Conservation (phyloP, 2,113 vertebrate genomes). For the Nyctereutes procyonoides region DNA sequence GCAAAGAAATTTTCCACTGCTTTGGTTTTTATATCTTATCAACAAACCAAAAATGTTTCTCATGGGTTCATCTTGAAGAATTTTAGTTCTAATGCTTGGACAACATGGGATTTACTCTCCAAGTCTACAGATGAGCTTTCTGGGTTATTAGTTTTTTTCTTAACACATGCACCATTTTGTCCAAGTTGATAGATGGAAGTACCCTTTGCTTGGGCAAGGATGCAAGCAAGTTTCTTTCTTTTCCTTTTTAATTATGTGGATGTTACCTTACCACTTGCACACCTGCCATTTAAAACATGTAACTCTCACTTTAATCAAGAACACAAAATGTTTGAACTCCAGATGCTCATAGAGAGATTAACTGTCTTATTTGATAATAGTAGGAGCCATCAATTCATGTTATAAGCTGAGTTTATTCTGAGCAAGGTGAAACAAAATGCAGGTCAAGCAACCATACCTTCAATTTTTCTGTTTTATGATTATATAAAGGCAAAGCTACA, state of each 20-base stretch:
- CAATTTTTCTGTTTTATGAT: neutral
- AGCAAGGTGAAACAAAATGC: slow-evolving; percentile 19
- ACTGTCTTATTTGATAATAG: neutral
- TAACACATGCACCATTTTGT: neutral
- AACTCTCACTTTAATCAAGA: neutral
- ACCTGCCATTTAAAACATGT: neutral
- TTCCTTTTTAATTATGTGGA: neutral
- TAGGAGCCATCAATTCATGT: neutral
- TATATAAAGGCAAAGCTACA: neutral
- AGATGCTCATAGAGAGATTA: neutral
- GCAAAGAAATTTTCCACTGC: neutral
- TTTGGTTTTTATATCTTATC: neutral
- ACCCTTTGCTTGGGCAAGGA: neutral
- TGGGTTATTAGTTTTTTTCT: neutral
- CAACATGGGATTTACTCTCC: neutral
- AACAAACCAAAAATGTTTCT: neutral
- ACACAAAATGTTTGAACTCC: neutral
- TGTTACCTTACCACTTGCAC: neutral
- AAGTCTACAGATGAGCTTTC: neutral
- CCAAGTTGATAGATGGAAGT: neutral
- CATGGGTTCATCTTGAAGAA: neutral
- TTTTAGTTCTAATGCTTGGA: neutral
- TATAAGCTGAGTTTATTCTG: neutral
- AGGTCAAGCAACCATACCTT: neutral
- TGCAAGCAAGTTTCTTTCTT: neutral